Conservation (phyloP, 2,888 invertebrate genomes). For the Mythimna pallens region DNA sequence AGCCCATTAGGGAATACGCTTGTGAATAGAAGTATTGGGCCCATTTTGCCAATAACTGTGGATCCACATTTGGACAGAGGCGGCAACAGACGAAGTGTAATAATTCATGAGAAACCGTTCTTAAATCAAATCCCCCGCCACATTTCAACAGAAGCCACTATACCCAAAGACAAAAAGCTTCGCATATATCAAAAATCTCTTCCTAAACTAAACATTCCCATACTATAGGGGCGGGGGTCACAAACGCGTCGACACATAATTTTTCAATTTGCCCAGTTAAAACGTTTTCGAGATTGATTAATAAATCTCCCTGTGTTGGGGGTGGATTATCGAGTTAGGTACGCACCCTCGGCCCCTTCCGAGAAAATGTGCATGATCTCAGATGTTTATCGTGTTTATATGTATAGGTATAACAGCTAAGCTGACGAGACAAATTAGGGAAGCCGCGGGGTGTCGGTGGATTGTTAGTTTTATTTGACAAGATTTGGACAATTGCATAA, state of each 20-base stretch:
- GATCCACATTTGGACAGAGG: no score
- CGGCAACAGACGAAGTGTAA: not conserved
- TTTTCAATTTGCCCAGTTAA: conserved; percentile 87
- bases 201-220: conserved; percentile 62
- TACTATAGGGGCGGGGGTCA: conserved; percentile 64
- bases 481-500: not conserved
- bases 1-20: no score
- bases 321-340: conserved; percentile 71
- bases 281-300: conserved; percentile 86
- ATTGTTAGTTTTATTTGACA: conserved; percentile 34
- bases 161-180: conserved; percentile 38
- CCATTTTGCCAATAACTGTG: no score
- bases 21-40: no score
- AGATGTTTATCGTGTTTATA: conserved; percentile 64
- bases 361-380: conserved; percentile 68
- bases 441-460: conserved; percentile 33
- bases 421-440: conserved; percentile 60
- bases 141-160: conserved; percentile 26
- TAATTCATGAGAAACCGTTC: not conserved
- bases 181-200: conserved; percentile 48
- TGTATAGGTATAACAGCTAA: conserved; percentile 48
- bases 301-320: conserved; percentile 87
- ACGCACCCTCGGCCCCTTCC: conserved; percentile 64
- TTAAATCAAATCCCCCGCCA: conserved; percentile 9
- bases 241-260: conserved; percentile 83